Evolutionary conservation across 1,140 invertebrate species (phyloP), one percentile per base, ranked within the genome.

Genomic region (Trachelipus rathkii): DNA sequence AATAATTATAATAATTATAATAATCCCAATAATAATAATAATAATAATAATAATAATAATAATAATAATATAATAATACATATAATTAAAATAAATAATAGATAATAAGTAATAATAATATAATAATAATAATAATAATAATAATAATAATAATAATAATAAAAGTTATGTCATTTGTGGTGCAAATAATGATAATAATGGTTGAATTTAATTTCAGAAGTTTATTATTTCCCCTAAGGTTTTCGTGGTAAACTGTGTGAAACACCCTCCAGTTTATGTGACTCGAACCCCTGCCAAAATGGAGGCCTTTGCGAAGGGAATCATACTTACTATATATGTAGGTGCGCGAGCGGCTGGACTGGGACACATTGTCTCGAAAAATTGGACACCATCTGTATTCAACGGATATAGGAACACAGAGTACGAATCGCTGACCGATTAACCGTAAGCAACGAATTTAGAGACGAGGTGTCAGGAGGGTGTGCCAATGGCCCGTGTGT

Each of bases 401-500:
- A 8, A 60, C 50, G 8, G 50, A 60, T n/a, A n/a, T n/a, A n/a
- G 19, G 50, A 60, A 60, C 50, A 60, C 33, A 60, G 50, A 60
- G 46, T 13, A 60, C 50, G 50, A 60, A 60, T 60, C 8, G 50
- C 11, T 19, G 50, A 19, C 15, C 46, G 9, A 10, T 50, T 60
- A 6, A 33, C 33, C 6, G 6, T 33, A 33, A 33, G 33, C n/a
- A n/a, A 33, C 2, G 33, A 33, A 33, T 33, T 33, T 33, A 60
- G 50, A 60, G 50, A 19, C 4, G 11, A 60, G 11, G 11, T 15
- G 50, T 0, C 50, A 8, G 50, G 50, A 33, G 84, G 85, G 53
- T 87, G 86, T 76, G 79, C 83, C 5, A 84, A 84, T n/a, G 84
- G 83, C 23, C 86, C 86, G 10, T 87, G 87, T 77, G 81, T 83